Conservation (phyloP, 2,888 invertebrate genomes). For the Caenorhabditis drosophilae region DNA sequence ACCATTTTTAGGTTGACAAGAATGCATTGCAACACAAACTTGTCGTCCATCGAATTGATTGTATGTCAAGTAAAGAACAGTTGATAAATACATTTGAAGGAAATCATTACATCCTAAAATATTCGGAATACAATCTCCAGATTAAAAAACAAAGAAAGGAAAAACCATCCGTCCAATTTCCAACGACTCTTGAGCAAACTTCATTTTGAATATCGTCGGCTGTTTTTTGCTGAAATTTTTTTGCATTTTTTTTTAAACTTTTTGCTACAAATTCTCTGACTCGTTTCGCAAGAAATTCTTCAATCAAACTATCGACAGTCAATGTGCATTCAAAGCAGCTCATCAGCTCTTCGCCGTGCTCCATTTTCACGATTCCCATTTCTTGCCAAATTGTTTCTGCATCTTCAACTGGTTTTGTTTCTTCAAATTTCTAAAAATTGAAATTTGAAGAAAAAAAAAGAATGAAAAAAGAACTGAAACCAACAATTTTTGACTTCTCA, state of each 20-base stretch:
- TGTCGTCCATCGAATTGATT: conserved; percentile 40
- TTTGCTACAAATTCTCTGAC: conserved; percentile 7
- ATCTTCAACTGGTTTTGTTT: conserved; percentile 3
- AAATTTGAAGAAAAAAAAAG: not conserved
- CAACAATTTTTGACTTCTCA: not conserved
- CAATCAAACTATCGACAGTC: conserved; percentile 36
- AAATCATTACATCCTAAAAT: conserved; percentile 50
- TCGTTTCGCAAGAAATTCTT: conserved; percentile 34
- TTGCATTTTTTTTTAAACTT: not conserved
- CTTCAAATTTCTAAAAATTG: not conserved
- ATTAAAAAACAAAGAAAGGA: too few species aligned
- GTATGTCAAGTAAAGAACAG: conserved; percentile 48
- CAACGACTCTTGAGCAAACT: conserved; percentile 31
- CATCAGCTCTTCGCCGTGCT: conserved; percentile 29
- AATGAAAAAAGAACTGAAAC: not conserved
- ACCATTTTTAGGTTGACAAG: conserved; percentile 23
- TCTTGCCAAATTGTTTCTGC: conserved; percentile 15
- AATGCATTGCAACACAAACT: conserved; percentile 18
- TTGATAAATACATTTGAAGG: conserved; percentile 44
- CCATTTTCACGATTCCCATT: conserved; percentile 19
- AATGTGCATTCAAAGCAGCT: conserved; percentile 49
- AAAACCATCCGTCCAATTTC: conserved; percentile 17
- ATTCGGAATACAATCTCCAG: too few species aligned
- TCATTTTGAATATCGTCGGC: conserved; percentile 36
- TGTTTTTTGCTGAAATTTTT: conserved; percentile 30